Conservation (phyloP, 2,888 invertebrate genomes). For the Cybosia mesomella region DNA sequence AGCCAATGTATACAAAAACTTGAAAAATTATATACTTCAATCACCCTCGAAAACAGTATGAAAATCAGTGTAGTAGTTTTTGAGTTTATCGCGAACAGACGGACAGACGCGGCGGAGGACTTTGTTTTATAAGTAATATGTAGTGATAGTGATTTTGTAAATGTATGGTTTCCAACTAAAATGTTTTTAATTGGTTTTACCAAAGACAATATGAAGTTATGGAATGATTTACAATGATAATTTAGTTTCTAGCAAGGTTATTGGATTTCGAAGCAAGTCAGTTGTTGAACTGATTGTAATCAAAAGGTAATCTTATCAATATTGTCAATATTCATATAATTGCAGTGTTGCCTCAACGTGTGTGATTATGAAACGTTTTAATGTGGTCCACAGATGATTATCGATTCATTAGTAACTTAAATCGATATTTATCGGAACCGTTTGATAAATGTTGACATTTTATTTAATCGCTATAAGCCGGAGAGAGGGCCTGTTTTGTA, state of each 20-base stretch:
- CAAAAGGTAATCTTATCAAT: neutral
- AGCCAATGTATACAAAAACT: too few species aligned
- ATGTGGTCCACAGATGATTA: slow-evolving; percentile 53
- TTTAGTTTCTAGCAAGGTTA: neutral
- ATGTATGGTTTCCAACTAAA: too few species aligned
- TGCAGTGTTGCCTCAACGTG: slow-evolving; percentile 5
- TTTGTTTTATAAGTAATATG: too few species aligned
- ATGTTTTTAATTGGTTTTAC: too few species aligned
- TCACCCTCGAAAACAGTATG: too few species aligned
- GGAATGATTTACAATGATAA: too few species aligned
- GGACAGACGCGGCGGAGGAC: too few species aligned
- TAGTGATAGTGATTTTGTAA: too few species aligned
- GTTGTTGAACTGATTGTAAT: neutral
- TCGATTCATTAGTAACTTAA: slow-evolving; percentile 70
- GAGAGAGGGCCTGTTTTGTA: slow-evolving; percentile 27
- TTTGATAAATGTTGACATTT: slow-evolving; percentile 50
- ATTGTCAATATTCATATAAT: neutral
- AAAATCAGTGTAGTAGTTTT: too few species aligned
- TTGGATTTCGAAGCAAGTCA: neutral
- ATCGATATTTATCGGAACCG: slow-evolving; percentile 59
- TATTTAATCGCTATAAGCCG: slow-evolving; percentile 16
- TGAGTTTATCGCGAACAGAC: too few species aligned
- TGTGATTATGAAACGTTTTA: slow-evolving; percentile 23
- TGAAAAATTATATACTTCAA: too few species aligned
- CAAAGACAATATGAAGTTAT: too few species aligned